A percentile compares a stretch with the other conserved stretches of the same genome.
These are phyloP conservation scores for Dynastes hyllus DNA, from an alignment of 2,888 invertebrate genomes.

Conservation along the genomic window DNA sequence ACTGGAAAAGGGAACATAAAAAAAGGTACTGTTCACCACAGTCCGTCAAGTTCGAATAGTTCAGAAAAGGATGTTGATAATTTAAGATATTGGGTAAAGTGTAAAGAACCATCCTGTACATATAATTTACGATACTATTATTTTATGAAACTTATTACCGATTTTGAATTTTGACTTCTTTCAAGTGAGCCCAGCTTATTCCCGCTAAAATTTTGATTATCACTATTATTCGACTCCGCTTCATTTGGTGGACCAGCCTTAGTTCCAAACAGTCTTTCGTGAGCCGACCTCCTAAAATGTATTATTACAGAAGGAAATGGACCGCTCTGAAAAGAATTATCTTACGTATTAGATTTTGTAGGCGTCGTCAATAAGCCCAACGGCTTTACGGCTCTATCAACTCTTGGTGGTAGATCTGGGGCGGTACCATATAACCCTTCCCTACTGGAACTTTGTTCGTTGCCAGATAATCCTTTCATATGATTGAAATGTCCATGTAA, in stretches of 20 bases:
- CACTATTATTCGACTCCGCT: constrained; percentile 58
- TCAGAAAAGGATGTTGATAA: too few relatives aligned
- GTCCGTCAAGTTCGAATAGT: too few relatives aligned
- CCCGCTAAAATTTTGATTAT: constrained; percentile 63
- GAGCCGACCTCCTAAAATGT: constrained; percentile 73
- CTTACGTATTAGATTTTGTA: constrained; percentile 67
- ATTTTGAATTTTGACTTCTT: constrained; percentile 70
- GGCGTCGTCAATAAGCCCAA: constrained; percentile 72
- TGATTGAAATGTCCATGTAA: constrained; percentile 67
- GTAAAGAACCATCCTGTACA: not conserved
- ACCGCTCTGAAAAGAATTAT: too few relatives aligned
- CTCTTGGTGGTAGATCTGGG: constrained; percentile 90
- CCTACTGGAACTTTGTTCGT: constrained; percentile 64
- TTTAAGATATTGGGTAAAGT: too few relatives aligned
- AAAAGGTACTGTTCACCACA: too few relatives aligned
- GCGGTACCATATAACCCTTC: constrained; percentile 71
- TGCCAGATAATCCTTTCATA: constrained; percentile 65
- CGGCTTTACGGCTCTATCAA: constrained; percentile 86
- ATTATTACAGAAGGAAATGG: too few relatives aligned
- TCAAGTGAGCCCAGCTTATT: constrained; percentile 69
- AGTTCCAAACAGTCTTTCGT: constrained; percentile 82
- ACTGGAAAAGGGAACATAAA: too few relatives aligned
- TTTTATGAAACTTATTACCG: constrained; percentile 60
- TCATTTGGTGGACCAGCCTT: constrained; percentile 64
- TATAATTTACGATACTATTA: not conserved